Percentiles rank a stretch among this genome's conserved stretches.
Conservation (phyloP, 2,797 vertebrate genomes). For the Sebastes cheni region DNA sequence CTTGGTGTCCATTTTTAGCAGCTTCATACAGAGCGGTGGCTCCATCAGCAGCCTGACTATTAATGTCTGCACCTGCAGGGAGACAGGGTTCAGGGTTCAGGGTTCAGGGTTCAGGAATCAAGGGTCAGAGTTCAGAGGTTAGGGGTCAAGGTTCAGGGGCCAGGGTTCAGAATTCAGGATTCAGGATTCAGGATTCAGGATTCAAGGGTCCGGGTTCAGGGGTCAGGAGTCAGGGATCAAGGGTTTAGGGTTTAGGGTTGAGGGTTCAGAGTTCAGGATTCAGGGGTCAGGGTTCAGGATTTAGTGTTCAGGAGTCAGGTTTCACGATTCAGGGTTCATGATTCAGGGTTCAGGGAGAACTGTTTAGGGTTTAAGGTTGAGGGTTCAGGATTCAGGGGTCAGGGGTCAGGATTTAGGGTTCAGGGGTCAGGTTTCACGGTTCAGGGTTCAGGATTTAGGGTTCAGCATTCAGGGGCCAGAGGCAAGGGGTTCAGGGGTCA, state of each 20-base stretch:
- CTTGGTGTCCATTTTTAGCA: conserved; percentile 88
- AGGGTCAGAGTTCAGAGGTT: not conserved
- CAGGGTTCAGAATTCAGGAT: too few species aligned
- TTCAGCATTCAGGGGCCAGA: too few species aligned
- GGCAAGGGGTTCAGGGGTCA: not conserved
- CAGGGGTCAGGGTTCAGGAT: not conserved
- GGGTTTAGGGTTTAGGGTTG: not conserved
- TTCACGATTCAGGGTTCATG: not conserved
- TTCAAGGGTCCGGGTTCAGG: not conserved
- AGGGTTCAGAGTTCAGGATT: not conserved
- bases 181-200: too few species aligned
- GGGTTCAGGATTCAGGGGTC: too few species aligned
- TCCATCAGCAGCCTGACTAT: conserved; percentile 90
- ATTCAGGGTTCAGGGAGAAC: not conserved
- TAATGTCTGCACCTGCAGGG: conserved; percentile 89
- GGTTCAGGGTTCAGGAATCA: not conserved
- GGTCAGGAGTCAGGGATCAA: not conserved
- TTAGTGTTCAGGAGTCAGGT: not conserved
- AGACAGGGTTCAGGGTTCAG: not conserved
- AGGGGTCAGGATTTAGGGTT: too few species aligned
- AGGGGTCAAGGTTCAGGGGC: accelerated
- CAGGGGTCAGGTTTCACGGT: not conserved
- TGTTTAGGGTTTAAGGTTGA: too few species aligned
- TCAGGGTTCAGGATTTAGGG: not conserved
- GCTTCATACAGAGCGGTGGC: conserved; percentile 93